Conservation (phyloP, 1,140 invertebrate genomes). For the Cataglyphis hispanica region DNA sequence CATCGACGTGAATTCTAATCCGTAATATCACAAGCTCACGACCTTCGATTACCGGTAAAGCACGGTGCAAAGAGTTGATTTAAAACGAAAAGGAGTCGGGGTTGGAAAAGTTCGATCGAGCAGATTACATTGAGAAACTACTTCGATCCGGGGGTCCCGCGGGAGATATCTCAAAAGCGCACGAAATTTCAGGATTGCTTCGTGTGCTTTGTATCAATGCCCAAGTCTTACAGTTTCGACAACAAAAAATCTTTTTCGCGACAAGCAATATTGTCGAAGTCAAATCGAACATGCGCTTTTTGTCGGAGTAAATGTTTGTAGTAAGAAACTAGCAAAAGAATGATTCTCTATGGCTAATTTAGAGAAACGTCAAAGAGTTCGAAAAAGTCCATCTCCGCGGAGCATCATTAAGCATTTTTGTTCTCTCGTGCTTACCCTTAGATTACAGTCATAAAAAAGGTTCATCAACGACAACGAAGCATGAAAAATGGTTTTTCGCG, state of each 20-base stretch:
- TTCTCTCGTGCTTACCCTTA: slow-evolving; percentile 50
- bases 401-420: slow-evolving; percentile 61
- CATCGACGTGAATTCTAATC: not conserved
- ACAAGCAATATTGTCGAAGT: not conserved
- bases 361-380: slow-evolving; percentile 59
- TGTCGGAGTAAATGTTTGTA: slow-evolving; percentile 2
- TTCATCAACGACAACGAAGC: slow-evolving; percentile 66
- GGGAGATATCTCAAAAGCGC: slow-evolving; percentile 45
- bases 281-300: not conserved
- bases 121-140: slow-evolving; percentile 70
- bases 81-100: slow-evolving; percentile 32
- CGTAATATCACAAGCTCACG: not conserved
- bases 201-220: slow-evolving; percentile 29
- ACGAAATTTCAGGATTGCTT: slow-evolving; percentile 40
- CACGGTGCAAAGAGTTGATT: slow-evolving; percentile 57
- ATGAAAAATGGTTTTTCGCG: slow-evolving; percentile 64
- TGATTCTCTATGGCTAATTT: slow-evolving; percentile 43
- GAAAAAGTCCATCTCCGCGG: slow-evolving; percentile 55
- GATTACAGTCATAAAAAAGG: slow-evolving; percentile 62
- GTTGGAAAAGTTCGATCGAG: slow-evolving; percentile 71
- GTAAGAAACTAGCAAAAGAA: slow-evolving; percentile 3
- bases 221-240: slow-evolving; percentile 7
- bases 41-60: not conserved
- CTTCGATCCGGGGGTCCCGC: slow-evolving; percentile 63
- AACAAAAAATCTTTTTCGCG: not conserved